These are phyloP conservation scores for Acromyrmex charruanus DNA, from an alignment of 1,140 invertebrate species.

Conservation along the genomic window DNA sequence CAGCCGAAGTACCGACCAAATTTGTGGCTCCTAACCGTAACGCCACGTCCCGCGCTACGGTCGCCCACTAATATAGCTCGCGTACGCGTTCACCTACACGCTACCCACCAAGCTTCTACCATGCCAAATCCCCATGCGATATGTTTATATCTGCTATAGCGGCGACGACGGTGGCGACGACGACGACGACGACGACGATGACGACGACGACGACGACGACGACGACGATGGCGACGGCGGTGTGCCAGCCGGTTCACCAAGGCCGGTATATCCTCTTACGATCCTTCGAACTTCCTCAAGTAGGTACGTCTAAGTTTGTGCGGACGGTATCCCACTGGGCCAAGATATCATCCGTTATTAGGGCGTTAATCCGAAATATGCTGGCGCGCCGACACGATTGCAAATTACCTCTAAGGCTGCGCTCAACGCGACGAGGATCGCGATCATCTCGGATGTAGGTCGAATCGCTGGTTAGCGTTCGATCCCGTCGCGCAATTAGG, in stretches of 20 bases:
- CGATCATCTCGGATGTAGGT: constrained; percentile 37
- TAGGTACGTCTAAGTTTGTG: constrained; percentile 78
- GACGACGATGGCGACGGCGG: neutral
- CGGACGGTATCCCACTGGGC: constrained; percentile 77
- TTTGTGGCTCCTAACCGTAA: constrained; percentile 57
- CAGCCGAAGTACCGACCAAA: constrained; percentile 55
- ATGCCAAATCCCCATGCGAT: constrained; percentile 78
- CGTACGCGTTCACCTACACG: constrained; percentile 50
- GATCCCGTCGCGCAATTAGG: constrained; percentile 26
- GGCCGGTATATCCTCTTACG: constrained; percentile 75
- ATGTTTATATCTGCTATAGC: constrained; percentile 72
- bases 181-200: neutral
- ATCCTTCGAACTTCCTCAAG: constrained; percentile 77
- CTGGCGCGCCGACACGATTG: constrained; percentile 73
- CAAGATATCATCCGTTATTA: constrained; percentile 83
- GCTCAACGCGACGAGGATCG: constrained; percentile 15
- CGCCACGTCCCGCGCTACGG: constrained; percentile 36
- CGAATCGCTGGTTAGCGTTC: neutral
- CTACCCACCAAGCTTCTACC: constrained; percentile 19
- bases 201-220: neutral
- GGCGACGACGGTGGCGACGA: neutral
- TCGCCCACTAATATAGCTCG: constrained; percentile 43
- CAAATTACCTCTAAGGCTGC: constrained; percentile 77
- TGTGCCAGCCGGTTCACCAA: constrained; percentile 41
- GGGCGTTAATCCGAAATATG: constrained; percentile 81